Conservation (phyloP, 2,888 invertebrate species). For the Gortyna flavago region DNA sequence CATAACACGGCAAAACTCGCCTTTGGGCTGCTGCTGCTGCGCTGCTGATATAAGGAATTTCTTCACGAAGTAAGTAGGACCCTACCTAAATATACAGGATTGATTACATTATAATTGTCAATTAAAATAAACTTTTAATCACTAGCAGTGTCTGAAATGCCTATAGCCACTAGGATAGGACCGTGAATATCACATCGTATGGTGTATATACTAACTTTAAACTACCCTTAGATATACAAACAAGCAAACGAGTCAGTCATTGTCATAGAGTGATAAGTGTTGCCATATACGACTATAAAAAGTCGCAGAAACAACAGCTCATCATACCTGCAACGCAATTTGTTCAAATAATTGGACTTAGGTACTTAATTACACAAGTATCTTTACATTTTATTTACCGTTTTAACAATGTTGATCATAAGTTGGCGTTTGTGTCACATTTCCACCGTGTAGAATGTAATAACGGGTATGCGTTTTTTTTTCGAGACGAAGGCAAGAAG, state of each 20-base stretch:
- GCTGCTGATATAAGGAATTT: no score
- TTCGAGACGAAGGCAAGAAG: not conserved
- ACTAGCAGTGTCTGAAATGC: not conserved
- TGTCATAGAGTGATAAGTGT: conserved; percentile 12
- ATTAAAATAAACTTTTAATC: no score
- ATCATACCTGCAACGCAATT: conserved; percentile 10
- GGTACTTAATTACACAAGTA: conserved; percentile 1
- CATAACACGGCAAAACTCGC: no score
- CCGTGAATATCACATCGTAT: not conserved
- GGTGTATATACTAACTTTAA: not conserved
- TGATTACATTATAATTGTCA: no score
- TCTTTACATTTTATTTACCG: conserved; percentile 23
- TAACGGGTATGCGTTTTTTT: not conserved
- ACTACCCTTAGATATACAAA: not conserved
- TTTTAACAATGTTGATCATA: conserved; percentile 27
- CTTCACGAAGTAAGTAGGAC: no score
- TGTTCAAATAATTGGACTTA: conserved; percentile 1
- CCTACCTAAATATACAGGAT: no score
- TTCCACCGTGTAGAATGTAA: not conserved
- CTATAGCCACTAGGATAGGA: not conserved
- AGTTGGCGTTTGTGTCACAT: not conserved
- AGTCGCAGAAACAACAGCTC: not conserved
- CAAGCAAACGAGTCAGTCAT: not conserved
- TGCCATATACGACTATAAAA: conserved; percentile 5
- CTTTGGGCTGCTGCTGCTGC: no score